A percentile compares a stretch with the other conserved stretches of the same genome.
phyloP scores from a whole-genome alignment of 2,113 vertebrate species.

The Chaenogobius annularis region DNA sequence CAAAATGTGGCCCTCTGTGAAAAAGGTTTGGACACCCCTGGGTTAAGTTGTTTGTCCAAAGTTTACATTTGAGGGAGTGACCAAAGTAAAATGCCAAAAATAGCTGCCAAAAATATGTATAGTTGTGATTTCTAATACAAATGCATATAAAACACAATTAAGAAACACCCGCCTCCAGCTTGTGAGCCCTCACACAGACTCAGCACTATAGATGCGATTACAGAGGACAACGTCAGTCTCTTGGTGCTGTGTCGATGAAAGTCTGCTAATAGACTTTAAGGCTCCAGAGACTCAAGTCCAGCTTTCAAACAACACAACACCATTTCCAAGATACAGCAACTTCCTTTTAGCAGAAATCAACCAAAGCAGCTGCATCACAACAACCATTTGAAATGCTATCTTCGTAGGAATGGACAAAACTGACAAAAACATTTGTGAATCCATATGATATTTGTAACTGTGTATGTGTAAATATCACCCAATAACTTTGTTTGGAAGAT shows the following conservation, averaged over 20 bases:
- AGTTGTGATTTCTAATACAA: neutral
- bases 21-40: no score
- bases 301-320: conserved; percentile 29
- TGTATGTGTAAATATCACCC: neutral
- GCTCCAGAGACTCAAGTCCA: conserved; percentile 42
- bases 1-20: no score
- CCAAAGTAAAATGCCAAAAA: neutral
- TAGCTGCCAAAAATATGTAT: no score
- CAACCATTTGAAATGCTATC: neutral
- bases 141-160: neutral
- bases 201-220: conserved; percentile 56
- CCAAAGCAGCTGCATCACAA: neutral
- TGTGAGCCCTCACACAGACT: conserved; percentile 2
- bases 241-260: conserved; percentile 51
- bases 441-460: neutral
- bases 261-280: conserved; percentile 60
- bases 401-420: neutral
- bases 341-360: neutral
- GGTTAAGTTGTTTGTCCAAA: neutral
- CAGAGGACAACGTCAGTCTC: conserved; percentile 53
- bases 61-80: neutral
- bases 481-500: neutral
- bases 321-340: conserved; percentile 3
- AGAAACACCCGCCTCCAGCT: neutral
- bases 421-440: neutral